Evolutionary conservation across 1,140 invertebrate species (phyloP).

Genomic region (Caenorhabditis inopinata): DNA sequence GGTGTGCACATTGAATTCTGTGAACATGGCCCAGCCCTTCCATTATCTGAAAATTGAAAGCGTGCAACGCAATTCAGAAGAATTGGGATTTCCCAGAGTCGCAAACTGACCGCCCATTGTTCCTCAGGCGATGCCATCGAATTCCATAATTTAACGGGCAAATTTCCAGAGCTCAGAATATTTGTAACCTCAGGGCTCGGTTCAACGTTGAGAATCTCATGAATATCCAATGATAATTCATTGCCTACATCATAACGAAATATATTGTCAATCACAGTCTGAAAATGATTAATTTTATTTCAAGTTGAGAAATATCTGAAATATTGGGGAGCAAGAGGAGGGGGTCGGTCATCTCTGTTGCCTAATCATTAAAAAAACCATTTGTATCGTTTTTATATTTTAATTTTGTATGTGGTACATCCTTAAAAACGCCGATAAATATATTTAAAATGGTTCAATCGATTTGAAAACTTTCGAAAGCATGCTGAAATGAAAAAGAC

Average conservation of each 20-base stretch:
- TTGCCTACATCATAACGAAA: conserved; percentile 8
- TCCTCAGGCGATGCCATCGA: background rate
- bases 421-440: too few species aligned
- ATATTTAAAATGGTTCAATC: too few species aligned
- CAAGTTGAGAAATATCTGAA: too few species aligned
- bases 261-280: conserved; percentile 3
- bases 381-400: too few species aligned
- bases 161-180: background rate
- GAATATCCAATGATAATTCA: background rate
- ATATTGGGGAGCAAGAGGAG: too few species aligned
- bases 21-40: conserved; percentile 9
- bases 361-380: too few species aligned
- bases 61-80: too few species aligned
- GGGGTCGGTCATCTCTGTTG: too few species aligned
- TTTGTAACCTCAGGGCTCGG: background rate
- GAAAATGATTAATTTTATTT: background rate
- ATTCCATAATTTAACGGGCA: conserved; percentile 1
- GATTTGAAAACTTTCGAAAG: too few species aligned
- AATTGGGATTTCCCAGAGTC: too few species aligned
- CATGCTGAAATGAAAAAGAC: background rate
- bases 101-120: background rate
- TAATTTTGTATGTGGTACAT: too few species aligned
- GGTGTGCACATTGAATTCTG: background rate
- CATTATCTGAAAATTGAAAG: conserved; percentile 2
- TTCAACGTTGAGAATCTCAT: background rate